phyloP scores from a whole-genome alignment of 2,888 invertebrate species.

The Magallana nippona region DNA sequence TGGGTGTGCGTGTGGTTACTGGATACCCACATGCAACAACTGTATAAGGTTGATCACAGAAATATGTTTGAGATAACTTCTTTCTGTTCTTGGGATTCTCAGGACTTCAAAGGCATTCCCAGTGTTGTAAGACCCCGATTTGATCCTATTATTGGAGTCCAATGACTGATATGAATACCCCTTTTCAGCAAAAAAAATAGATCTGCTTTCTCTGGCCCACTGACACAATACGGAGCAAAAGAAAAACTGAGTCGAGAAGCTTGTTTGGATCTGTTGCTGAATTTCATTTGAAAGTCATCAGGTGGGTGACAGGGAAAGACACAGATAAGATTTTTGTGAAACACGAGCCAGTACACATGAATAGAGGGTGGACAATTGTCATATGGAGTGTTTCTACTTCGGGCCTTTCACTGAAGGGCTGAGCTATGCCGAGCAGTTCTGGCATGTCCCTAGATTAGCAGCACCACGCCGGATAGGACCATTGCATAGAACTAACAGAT shows the following conservation, averaged over 20 bases:
- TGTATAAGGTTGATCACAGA: constrained; percentile 14
- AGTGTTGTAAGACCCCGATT: background rate
- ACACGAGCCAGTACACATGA: constrained; percentile 11
- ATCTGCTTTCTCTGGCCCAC: constrained; percentile 9
- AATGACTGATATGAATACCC: background rate
- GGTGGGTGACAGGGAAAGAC: background rate
- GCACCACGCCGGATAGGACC: background rate
- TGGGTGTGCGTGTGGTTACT: background rate
- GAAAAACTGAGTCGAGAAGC: background rate
- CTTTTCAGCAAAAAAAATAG: background rate
- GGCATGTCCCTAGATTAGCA: constrained; percentile 11
- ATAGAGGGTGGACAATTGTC: constrained; percentile 18
- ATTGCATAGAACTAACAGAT: background rate
- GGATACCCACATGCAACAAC: background rate
- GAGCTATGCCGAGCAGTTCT: background rate
- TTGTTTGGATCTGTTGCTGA: constrained; percentile 5
- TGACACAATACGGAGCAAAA: background rate
- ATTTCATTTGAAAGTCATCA: background rate
- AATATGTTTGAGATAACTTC: constrained; percentile 14
- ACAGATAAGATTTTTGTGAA: constrained; percentile 20
- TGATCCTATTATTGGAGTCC: constrained; percentile 5
- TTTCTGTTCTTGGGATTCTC: background rate
- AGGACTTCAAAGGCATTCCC: constrained; percentile 28
- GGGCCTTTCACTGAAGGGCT: background rate
- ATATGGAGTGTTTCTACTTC: constrained; percentile 11